Evolutionary conservation across 2,797 vertebrate genomes (phyloP), one percentile per base, ranked within the genome.

Genomic region (Dicrostonyx torquatus): DNA sequence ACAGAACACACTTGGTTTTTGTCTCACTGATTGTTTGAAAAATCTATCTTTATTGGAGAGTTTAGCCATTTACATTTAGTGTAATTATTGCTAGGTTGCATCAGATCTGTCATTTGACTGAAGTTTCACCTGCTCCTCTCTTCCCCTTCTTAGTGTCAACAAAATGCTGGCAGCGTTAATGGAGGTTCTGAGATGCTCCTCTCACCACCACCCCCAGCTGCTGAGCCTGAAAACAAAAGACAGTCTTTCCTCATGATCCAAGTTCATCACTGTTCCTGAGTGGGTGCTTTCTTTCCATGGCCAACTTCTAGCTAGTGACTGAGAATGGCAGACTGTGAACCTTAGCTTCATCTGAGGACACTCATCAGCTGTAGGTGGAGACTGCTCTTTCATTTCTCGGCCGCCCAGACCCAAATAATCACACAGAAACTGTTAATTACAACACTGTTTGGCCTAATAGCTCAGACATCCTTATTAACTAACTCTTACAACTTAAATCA

Each of bases 361-460:
- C 82, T 31, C 40, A 45, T 24, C 12, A 24, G 24, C 68, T 43
- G 53, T 55, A 55, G 53, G 53, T 55, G 53, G 53, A 55, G 53
- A 18, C 53, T 55, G 53, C 53, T 55, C 53, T 55, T 55, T 2
- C 53, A 55, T 55, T 55, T 55, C 17, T 17, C 6, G 53, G 53
- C 0, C 1, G 1, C 0, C 53, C 53, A 55, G 53, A 55, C 53
- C 5, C 17, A 2, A 55, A 55, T 2, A 55, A 55, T 55, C 53
- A 55, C 53, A 55, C 53, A 18, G 17, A 55, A 55, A 55, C 17
- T 55, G 18, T 55, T 55, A 55, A 55, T 55, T 18, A 18, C 1
- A 18, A 18, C 53, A 55, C 53, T 55, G 53, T 55, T 55, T 55
- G 53, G 53, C 17, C 5, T 55, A 55, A 55, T 55, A 55, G 17